Evolutionary conservation across 2,888 invertebrate genomes (phyloP).

Genomic region (Diarsia mendica): DNA sequence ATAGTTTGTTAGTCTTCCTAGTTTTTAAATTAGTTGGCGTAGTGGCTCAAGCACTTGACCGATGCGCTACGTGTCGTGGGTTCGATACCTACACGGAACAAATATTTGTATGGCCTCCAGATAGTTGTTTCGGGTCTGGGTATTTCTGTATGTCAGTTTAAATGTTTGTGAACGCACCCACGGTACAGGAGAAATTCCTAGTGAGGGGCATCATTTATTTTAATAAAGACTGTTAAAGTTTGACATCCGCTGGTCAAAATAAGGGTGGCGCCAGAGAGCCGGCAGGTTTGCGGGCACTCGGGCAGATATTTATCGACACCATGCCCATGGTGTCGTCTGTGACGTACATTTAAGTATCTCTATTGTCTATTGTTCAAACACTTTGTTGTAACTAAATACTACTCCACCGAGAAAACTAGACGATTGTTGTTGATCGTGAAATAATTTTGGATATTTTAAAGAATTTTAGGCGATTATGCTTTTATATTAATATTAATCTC

Average conservation of each 20-base stretch:
- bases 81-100: too few relatives aligned
- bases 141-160: too few relatives aligned
- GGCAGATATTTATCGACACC: conserved; percentile 78
- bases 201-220: too few relatives aligned
- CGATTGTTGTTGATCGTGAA: background rate
- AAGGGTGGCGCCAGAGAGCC: conserved; percentile 82
- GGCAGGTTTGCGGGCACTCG: conserved; percentile 79
- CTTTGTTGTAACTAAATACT: conserved; percentile 14
- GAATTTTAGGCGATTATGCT: background rate
- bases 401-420: background rate
- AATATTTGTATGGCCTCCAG: too few relatives aligned
- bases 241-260: conserved; percentile 70
- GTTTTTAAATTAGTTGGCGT: background rate
- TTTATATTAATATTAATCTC: too few relatives aligned
- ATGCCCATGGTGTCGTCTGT: conserved; percentile 57
- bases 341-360: conserved; percentile 21
- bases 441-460: too few relatives aligned
- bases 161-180: too few relatives aligned
- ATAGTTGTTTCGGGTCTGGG: too few relatives aligned
- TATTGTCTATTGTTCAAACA: conserved; percentile 31
- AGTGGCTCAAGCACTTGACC: too few relatives aligned
- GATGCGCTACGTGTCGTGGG: too few relatives aligned
- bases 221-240: conserved; percentile 53
- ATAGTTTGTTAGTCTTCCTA: background rate
- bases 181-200: too few relatives aligned